Evolutionary conservation across 2,888 invertebrate genomes (phyloP), one percentile per base, ranked within the genome.

Genomic region (Amblyteles armatorius): DNA sequence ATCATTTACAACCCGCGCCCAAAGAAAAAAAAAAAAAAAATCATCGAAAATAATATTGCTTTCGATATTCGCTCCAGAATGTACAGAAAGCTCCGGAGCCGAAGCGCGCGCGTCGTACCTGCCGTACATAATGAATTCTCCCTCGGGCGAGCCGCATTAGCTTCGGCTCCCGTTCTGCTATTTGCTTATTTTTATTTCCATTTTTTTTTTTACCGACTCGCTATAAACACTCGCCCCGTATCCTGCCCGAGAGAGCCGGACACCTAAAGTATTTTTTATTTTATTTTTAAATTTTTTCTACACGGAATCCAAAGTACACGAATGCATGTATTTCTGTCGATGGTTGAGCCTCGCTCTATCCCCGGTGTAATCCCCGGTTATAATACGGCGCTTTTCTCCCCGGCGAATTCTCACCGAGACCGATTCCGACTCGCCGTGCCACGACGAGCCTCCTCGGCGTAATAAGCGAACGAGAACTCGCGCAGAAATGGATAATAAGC

Each of bases 401-500:
- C 73, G 22, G 22, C 73, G 73, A 72, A 72, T 26, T 52, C 50
- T 50, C 29, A 29, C 22, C 57, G 57, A 44, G n/a, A 44, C 13
- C 16, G 6, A 22, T 7, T 16, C 55, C 11, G 13, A 76, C 13
- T 40, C 36, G 50, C 55, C 36, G 36, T 16, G 67, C 65, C 52
- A 13, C 2, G 29, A 19, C 71, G 26, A 19, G 73, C 33, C 40
- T 78, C 69, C 50, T 48, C 78, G 78, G 13, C 73, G 79, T 79
- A 79, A 79, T 50, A 73, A 79, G 79, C 50, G 82, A 83, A 83
- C 36, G 77, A 65, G 82, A 76, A 57, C 52, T 60, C 60, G 57
- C 60, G 57, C 48, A 60, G 82, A 79, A 83, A 83, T 79, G 78
- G 67, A 83, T 78, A 79, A 79, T 79, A 63, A 83, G 82, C 44